A percentile compares a stretch with the other conserved stretches of the same genome.
phyloP scores from a whole-genome alignment of 2,797 vertebrate species.

The Platalea minor region DNA sequence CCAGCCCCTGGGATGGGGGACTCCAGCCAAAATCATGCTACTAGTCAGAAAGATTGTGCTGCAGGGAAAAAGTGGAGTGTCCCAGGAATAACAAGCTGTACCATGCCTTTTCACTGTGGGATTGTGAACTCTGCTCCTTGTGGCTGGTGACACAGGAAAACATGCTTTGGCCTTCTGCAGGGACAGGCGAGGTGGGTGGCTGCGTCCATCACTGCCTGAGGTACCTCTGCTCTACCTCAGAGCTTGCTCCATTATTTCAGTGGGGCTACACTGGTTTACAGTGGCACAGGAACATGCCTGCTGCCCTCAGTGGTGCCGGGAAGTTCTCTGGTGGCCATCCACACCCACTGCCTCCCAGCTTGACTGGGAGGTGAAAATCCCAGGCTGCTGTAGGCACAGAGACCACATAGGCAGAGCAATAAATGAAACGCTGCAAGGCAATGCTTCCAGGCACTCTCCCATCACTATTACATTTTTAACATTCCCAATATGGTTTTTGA shows the following conservation, averaged over 20 bases:
- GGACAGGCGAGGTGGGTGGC: background rate
- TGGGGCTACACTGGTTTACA: background rate
- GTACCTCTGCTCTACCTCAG: background rate
- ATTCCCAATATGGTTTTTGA: background rate
- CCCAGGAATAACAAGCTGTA: background rate
- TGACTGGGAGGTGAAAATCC: background rate
- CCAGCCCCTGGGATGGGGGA: background rate
- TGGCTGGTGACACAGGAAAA: background rate
- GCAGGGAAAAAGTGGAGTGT: background rate
- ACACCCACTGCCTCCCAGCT: background rate
- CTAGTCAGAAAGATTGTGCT: background rate
- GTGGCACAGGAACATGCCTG: background rate
- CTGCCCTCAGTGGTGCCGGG: background rate
- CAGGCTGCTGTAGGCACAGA: background rate
- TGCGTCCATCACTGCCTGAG: accelerated
- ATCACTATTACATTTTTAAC: background rate
- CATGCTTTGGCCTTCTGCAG: background rate
- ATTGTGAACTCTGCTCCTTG: background rate
- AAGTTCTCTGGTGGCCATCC: background rate
- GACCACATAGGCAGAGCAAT: background rate
- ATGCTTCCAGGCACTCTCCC: background rate
- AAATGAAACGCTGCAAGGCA: background rate
- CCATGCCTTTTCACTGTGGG: background rate
- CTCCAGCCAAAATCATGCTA: background rate
- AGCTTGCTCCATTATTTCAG: background rate